These are phyloP conservation scores for Cephalotes varians DNA, from an alignment of 2,888 invertebrate species.

Conservation along the genomic window DNA sequence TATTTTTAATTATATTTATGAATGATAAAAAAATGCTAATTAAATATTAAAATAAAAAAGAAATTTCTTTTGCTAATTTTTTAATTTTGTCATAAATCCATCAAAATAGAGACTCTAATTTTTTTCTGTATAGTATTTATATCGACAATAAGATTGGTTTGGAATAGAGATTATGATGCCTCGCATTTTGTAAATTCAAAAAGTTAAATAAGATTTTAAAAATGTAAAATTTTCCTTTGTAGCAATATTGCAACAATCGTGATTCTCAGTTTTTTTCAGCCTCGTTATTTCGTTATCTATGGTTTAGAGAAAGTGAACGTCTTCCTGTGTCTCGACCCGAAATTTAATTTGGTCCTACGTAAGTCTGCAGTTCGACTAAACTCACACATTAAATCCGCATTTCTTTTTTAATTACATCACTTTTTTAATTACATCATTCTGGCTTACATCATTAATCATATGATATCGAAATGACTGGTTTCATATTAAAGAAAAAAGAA, in stretches of 20 bases:
- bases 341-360: background rate
- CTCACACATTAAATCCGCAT: background rate
- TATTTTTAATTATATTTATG: background rate
- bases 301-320: background rate
- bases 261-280: background rate
- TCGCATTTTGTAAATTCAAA: background rate
- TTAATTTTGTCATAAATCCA: slow-evolving; percentile 1
- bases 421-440: background rate
- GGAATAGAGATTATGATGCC: background rate
- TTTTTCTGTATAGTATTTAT: background rate
- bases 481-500: background rate
- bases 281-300: slow-evolving; percentile 15
- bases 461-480: background rate
- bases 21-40: background rate
- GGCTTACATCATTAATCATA: background rate
- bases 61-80: background rate
- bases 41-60: background rate
- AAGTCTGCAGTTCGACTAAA: background rate
- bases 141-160: background rate
- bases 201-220: background rate
- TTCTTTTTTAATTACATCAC: background rate
- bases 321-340: background rate
- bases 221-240: background rate
- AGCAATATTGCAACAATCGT: background rate
- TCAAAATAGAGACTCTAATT: background rate